A percentile compares a stretch with the other conserved stretches of the same genome.
phyloP scores from a whole-genome alignment of 2,888 invertebrate genomes.

The Drosophila lutescens region DNA sequence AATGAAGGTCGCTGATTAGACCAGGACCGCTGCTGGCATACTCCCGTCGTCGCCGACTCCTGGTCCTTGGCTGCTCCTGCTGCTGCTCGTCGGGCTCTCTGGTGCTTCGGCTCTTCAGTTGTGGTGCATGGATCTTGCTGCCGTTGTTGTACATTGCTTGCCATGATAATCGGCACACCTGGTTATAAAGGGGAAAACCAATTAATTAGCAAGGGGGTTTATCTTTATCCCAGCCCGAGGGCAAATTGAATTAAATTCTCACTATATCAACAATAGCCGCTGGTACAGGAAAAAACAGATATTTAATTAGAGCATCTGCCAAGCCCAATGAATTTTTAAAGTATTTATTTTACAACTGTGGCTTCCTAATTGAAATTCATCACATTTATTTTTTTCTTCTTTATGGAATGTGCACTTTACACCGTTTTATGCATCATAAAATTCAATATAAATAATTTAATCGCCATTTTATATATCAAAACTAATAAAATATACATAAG shows the following conservation, averaged over 20 bases:
- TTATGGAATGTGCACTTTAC: too few species aligned
- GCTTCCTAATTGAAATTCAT: too few species aligned
- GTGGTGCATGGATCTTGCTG: constrained; percentile 60
- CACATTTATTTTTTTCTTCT: too few species aligned
- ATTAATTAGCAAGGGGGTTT: background rate
- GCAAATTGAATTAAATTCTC: background rate
- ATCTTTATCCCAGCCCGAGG: background rate
- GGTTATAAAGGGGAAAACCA: constrained; percentile 7
- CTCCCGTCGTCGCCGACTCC: constrained; percentile 25
- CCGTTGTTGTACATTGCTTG: constrained; percentile 83
- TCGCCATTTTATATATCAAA: background rate
- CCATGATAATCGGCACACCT: constrained; percentile 84
- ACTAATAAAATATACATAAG: background rate
- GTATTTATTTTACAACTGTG: too few species aligned
- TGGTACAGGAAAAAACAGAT: too few species aligned
- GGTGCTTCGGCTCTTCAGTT: constrained; percentile 56
- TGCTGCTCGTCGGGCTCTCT: constrained; percentile 28
- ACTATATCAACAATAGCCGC: background rate
- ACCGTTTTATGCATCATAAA: too few species aligned
- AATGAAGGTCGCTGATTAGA: constrained; percentile 43
- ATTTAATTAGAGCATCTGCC: too few species aligned
- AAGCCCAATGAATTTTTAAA: too few species aligned
- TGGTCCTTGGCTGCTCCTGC: constrained; percentile 30
- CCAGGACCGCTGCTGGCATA: constrained; percentile 32
- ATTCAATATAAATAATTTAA: too few species aligned